Conservation (phyloP, 2,113 vertebrate species). For the Festucalex cinctus region DNA sequence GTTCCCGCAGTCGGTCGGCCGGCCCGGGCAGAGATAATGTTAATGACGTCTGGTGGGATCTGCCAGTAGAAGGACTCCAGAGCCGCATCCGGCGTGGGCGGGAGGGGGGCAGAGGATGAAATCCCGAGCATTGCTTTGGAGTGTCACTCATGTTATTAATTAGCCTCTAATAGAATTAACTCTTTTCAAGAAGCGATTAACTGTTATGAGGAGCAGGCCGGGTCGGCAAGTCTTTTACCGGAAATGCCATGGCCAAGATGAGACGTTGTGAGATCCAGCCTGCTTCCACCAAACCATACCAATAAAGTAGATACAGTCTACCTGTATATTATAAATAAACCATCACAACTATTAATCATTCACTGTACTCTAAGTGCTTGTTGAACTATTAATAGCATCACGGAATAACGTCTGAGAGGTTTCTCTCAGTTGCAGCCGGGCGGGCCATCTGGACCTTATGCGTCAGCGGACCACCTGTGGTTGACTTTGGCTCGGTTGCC, state of each 20-base stretch:
- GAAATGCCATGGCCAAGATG: too few species aligned
- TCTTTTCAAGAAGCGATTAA: constrained; percentile 36
- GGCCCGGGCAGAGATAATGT: constrained; percentile 49
- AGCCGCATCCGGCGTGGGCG: constrained; percentile 32
- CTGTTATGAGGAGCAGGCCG: neutral
- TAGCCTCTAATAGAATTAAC: constrained; percentile 59
- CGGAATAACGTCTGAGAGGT: neutral
- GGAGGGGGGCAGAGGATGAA: constrained; percentile 34
- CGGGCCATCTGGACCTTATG: neutral
- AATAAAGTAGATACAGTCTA: neutral
- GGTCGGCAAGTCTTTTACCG: neutral
- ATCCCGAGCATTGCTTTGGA: constrained; percentile 27
- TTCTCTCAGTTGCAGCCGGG: neutral
- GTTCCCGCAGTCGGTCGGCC: constrained; percentile 44
- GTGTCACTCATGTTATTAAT: constrained; percentile 50
- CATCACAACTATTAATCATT: neutral
- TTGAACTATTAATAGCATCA: neutral
- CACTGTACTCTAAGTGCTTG: neutral
- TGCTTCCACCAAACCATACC: neutral
- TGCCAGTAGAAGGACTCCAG: constrained; percentile 34
- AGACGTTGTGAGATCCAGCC: too few species aligned
- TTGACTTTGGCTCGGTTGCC: neutral
- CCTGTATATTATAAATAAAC: neutral
- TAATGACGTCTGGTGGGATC: constrained; percentile 71
- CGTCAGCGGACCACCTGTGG: constrained; percentile 2